A percentile compares a stretch with the other conserved stretches of the same genome.
These are phyloP conservation scores for Sclerodermus sp. DNA, from an alignment of 2,888 invertebrate species.

Conservation along the genomic window DNA sequence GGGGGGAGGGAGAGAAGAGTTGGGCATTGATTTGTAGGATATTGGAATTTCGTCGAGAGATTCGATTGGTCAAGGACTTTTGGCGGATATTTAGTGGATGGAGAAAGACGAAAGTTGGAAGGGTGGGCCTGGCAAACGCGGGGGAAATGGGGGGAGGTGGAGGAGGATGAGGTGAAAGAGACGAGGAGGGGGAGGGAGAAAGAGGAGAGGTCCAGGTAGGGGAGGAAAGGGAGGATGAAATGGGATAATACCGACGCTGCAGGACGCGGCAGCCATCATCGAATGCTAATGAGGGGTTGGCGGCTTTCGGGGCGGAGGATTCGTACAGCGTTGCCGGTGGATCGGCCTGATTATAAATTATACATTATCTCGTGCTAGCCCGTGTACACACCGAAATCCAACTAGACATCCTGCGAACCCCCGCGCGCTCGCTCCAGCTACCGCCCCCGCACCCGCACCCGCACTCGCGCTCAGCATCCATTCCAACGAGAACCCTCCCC, in stretches of 20 bases:
- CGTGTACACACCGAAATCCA: conserved; percentile 20
- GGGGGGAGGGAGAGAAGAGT: neutral
- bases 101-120: neutral
- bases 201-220: conserved; percentile 28
- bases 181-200: conserved; percentile 7
- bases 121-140: neutral
- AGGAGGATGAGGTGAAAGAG: conserved; percentile 8
- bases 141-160: neutral
- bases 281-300: conserved; percentile 58
- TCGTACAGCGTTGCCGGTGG: conserved; percentile 37
- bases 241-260: conserved; percentile 52
- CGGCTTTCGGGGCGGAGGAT: conserved; percentile 46
- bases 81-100: no score
- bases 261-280: conserved; percentile 57
- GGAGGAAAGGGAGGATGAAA: conserved; percentile 25
- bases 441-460: conserved; percentile 21
- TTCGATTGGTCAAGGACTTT: conserved; percentile 1
- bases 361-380: conserved; percentile 44
- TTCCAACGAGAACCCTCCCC: no score
- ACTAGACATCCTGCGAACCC: conserved; percentile 18
- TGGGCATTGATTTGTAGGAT: no score
- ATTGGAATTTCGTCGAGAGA: no score
- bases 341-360: conserved; percentile 58
- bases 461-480: conserved; percentile 5
- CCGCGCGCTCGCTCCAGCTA: no score